phyloP scores from a whole-genome alignment of 2,888 invertebrate genomes.

The Omphaloscelis lunosa region DNA sequence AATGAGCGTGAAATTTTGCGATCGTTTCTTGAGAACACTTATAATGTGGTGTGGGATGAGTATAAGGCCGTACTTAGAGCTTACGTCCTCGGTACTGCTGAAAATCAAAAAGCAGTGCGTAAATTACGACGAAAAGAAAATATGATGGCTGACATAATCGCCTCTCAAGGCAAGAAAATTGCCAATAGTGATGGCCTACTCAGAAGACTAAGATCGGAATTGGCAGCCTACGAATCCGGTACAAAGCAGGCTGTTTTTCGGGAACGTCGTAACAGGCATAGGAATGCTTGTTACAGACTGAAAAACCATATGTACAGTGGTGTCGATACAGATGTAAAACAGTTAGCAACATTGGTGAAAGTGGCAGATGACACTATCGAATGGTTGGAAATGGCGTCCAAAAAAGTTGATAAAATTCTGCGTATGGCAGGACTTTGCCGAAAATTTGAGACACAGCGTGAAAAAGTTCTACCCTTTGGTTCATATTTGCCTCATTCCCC shows the following conservation, averaged over 20 bases:
- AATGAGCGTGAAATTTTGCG: constrained; percentile 82
- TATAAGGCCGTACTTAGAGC: constrained; percentile 83
- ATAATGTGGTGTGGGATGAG: constrained; percentile 83
- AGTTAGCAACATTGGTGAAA: constrained; percentile 79
- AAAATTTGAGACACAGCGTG: constrained; percentile 90
- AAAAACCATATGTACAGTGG: constrained; percentile 79
- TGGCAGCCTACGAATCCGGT: constrained; percentile 86
- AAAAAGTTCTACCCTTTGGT: constrained; percentile 87
- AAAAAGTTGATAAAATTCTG: constrained; percentile 89
- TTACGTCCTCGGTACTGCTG: constrained; percentile 82
- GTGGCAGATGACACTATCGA: constrained; percentile 82
- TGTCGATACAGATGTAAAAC: constrained; percentile 76
- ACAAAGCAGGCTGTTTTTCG: constrained; percentile 86
- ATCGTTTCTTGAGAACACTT: constrained; percentile 82
- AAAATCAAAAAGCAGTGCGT: constrained; percentile 85
- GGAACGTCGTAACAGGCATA: constrained; percentile 83
- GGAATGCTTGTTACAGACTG: constrained; percentile 79
- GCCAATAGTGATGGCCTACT: constrained; percentile 82
- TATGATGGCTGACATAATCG: constrained; percentile 86
- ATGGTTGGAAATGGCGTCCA: constrained; percentile 81
- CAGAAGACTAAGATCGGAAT: constrained; percentile 80
- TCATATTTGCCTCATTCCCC: constrained; percentile 75
- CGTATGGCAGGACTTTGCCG: constrained; percentile 89
- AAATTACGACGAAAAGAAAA: constrained; percentile 85
- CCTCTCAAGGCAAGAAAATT: constrained; percentile 84